Percentiles rank a stretch among this genome's conserved stretches.
Conservation (phyloP, 2,888 invertebrate genomes). For the Philopedon plagiatum region DNA sequence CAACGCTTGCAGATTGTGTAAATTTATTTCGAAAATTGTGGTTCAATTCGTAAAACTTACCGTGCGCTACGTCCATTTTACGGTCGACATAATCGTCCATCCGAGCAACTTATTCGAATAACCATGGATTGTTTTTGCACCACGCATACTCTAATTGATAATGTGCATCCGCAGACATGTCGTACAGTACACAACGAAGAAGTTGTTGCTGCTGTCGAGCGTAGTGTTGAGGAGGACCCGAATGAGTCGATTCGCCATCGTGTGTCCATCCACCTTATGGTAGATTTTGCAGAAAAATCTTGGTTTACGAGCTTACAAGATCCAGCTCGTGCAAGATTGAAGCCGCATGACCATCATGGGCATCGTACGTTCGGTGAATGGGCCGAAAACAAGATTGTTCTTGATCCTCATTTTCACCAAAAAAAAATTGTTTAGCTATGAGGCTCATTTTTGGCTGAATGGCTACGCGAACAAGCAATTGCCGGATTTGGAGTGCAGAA, state of each 20-base stretch:
- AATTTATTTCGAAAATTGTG: no score
- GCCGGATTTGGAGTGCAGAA: constrained; percentile 23
- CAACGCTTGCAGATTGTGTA: no score
- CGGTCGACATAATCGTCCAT: neutral
- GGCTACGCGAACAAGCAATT: constrained; percentile 11
- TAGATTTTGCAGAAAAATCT: constrained; percentile 56
- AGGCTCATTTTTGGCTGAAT: constrained; percentile 52
- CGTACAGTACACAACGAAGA: constrained; percentile 13
- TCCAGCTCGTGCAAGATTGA: constrained; percentile 53
- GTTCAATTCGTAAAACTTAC: no score
- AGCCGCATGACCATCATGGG: constrained; percentile 52
- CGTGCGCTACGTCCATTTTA: neutral
- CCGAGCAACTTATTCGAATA: neutral
- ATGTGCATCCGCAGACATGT: constrained; percentile 11
- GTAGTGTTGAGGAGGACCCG: constrained; percentile 18
- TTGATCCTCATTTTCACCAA: constrained; percentile 47
- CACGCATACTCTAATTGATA: neutral
- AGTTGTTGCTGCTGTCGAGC: constrained; percentile 9
- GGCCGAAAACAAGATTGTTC: constrained; percentile 37
- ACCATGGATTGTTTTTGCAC: constrained; percentile 1
- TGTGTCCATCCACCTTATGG: constrained; percentile 56
- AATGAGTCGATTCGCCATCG: constrained; percentile 51
- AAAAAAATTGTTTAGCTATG: constrained; percentile 53
- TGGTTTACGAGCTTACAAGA: constrained; percentile 54
- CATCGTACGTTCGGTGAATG: constrained; percentile 55